phyloP scores from a whole-genome alignment of 2,113 vertebrate species.

The Cercocebus atys region DNA sequence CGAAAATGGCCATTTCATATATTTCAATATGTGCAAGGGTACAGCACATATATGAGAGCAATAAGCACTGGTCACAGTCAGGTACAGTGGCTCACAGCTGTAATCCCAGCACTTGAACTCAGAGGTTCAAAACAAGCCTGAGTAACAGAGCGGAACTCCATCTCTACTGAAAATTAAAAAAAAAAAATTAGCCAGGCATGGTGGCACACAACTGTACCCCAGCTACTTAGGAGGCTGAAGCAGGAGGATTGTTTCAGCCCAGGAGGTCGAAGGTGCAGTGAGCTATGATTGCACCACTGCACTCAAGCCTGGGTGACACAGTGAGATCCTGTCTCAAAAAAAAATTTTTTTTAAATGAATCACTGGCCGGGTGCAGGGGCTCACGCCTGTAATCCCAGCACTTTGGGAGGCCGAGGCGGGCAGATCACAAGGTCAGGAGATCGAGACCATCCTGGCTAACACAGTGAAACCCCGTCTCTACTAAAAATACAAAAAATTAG shows the following conservation, averaged over 20 bases:
- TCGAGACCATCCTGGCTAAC: no score
- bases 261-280: background rate
- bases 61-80: background rate
- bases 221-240: background rate
- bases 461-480: no score
- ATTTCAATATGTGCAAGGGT: accelerated
- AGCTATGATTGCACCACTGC: background rate
- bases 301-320: background rate
- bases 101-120: background rate
- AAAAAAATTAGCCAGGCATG: background rate
- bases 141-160: background rate
- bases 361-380: no score
- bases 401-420: no score
- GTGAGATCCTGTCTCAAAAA: background rate
- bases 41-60: accelerated
- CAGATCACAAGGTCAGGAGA: no score
- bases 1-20: background rate
- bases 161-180: background rate
- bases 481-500: no score
- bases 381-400: no score
- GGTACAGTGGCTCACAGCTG: background rate
- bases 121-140: background rate
- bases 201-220: background rate
- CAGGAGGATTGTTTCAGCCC: background rate
- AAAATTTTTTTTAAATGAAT: no score